These are phyloP conservation scores for Amblyjoppa fuscipennis DNA, from an alignment of 2,888 invertebrate species.

Conservation along the genomic window DNA sequence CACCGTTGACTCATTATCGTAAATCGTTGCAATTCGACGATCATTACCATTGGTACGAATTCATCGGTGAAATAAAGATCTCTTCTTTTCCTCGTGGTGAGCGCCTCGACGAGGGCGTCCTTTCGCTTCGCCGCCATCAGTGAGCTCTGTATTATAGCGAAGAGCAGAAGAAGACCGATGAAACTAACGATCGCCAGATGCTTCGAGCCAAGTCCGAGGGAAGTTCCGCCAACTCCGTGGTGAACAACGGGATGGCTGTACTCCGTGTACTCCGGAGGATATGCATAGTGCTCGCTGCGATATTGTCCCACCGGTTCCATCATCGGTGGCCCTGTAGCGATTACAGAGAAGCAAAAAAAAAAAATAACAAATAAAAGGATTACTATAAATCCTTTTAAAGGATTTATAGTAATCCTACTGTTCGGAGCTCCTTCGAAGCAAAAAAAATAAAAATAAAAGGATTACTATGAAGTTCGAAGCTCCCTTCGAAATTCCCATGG, in stretches of 20 bases:
- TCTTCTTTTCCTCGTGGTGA: conserved; percentile 78
- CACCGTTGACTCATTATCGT: not conserved
- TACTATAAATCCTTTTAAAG: too few species aligned
- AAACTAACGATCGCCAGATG: conserved; percentile 82
- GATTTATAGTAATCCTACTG: too few species aligned
- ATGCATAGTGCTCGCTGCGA: conserved; percentile 74
- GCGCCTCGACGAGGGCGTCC: conserved; percentile 78
- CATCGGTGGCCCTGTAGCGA: conserved; percentile 40
- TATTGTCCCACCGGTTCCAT: conserved; percentile 66
- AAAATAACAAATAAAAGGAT: not conserved
- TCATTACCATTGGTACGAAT: conserved; percentile 74
- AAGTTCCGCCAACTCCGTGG: conserved; percentile 70
- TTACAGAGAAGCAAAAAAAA: not conserved
- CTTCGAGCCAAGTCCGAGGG: conserved; percentile 78
- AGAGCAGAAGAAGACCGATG: conserved; percentile 82
- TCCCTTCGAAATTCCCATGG: not conserved
- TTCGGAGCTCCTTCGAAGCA: not conserved
- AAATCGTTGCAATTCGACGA: not conserved
- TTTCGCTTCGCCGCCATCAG: conserved; percentile 79
- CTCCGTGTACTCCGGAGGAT: conserved; percentile 72
- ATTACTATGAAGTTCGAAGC: not conserved
- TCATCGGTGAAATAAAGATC: conserved; percentile 73
- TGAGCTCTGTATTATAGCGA: conserved; percentile 83
- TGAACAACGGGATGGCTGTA: conserved; percentile 71
- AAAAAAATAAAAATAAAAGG: not conserved